Percentiles rank a stretch among this genome's conserved stretches.
Conservation (phyloP, 2,888 invertebrate genomes). For the Acanthacorydalis orientalis region DNA sequence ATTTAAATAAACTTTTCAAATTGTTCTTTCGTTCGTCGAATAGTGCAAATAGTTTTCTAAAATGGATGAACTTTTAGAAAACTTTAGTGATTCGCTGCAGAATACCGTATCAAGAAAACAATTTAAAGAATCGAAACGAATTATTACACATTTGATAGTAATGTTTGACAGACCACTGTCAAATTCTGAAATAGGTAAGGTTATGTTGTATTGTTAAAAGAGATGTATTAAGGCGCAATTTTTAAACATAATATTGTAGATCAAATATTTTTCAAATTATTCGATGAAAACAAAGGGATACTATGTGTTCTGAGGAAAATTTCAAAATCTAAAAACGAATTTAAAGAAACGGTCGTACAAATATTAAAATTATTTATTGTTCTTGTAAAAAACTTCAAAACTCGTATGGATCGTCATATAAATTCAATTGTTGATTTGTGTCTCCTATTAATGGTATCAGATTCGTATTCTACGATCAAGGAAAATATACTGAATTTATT, state of each 20-base stretch:
- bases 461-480: background rate
- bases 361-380: background rate
- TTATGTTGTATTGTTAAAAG: background rate
- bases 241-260: background rate
- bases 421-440: background rate
- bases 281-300: background rate
- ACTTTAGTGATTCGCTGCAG: background rate
- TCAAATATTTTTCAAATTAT: background rate
- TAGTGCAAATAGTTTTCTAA: background rate
- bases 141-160: background rate
- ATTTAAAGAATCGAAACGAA: conserved; percentile 1
- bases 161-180: background rate
- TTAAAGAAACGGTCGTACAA: background rate
- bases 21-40: no score
- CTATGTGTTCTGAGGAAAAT: background rate
- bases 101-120: background rate
- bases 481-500: background rate
- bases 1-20: no score
- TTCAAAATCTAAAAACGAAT: background rate
- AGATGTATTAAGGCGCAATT: background rate
- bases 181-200: conserved; percentile 1
- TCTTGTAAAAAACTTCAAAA: conserved; percentile 1
- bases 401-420: background rate
- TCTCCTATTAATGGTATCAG: background rate
- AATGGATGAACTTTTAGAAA: background rate